Evolutionary conservation across 2,888 invertebrate species (phyloP), one percentile per base, ranked within the genome.

Genomic region (Drosophila nigritarsus): DNA sequence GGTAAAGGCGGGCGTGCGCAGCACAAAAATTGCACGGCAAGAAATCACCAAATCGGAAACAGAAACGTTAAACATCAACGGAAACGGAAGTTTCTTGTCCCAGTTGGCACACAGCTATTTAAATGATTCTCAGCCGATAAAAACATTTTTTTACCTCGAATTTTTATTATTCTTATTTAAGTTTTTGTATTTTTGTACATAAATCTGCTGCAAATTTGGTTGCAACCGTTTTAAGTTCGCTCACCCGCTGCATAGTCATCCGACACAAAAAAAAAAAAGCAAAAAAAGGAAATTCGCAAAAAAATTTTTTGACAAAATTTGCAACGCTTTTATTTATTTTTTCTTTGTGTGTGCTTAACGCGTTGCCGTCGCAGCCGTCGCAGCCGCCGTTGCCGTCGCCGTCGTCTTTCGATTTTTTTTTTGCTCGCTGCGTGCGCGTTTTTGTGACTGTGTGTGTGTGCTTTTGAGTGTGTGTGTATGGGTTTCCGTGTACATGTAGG

Each of bases 1-100:
- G 75, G 80, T 63, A 68, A 67, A 62, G 77, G 77, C 89, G 86
- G 70, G 88, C 76, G 82, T 85, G 80, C 82, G 89, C 87, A 89
- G 73, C 77, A 71, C 72, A 78, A 65, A 72, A 70, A 73, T 70
- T 74, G 75, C 65, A 76, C 79, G 78, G 59, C 78, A 80, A 67
- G 58, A 75, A 75, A 72, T 69, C 61, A 78, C 56, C 15, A 56
- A 80, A 80, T 70, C 86, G 63, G 76, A 48, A 75, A 51, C 69
- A 63, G 54, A 63, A 49, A 27, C 82, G 63, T 29, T 5, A 40
- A 59, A 63, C 61, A 42, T 29, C 60, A 70, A 67, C 74, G 79
- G 75, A 74, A 80, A 71, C 81, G 76, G 65, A 62, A 69, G 72
- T 81, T 75, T 70, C 56, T 75, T 77, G 68, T 68, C 64, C 65